Percentiles rank a stretch among this genome's conserved stretches.
Conservation (phyloP, 2,797 vertebrate genomes). For the Phoeniculus purpureus region DNA sequence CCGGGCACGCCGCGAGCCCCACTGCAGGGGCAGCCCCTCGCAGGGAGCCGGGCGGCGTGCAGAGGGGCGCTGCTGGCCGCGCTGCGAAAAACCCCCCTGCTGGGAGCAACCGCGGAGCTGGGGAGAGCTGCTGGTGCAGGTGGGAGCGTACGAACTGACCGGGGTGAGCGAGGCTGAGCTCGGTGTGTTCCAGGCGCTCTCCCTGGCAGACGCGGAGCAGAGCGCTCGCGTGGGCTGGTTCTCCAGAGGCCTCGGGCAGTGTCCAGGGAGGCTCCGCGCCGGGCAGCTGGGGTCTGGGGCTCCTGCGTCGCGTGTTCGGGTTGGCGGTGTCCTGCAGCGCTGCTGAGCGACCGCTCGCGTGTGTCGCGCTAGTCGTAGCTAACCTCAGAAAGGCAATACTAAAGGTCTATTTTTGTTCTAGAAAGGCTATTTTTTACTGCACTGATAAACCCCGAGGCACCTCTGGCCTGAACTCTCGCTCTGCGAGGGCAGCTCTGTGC, state of each 20-base stretch:
- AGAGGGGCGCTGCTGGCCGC: neutral
- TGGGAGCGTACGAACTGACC: neutral
- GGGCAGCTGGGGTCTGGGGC: constrained; percentile 44
- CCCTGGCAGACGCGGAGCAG: neutral
- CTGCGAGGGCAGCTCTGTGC: constrained; percentile 68
- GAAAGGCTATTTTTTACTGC: constrained; percentile 82
- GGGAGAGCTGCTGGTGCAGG: neutral
- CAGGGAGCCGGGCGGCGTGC: neutral
- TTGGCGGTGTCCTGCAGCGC: constrained; percentile 76
- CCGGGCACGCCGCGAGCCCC: rapidly evolving
- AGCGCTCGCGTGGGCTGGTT: constrained; percentile 14
- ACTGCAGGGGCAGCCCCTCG: neutral
- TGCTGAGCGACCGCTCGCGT: constrained; percentile 74
- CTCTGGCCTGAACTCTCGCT: constrained; percentile 73
- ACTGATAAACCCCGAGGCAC: constrained; percentile 77
- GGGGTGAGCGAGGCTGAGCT: neutral
- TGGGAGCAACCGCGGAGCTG: neutral
- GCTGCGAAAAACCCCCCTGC: rapidly evolving
- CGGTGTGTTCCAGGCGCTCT: neutral
- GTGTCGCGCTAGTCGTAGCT: constrained; percentile 70
- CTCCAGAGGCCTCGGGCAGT: constrained; percentile 37
- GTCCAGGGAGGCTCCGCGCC: constrained; percentile 25
- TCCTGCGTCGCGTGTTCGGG: constrained; percentile 66
- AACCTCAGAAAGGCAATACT: constrained; percentile 84
- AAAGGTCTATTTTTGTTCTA: constrained; percentile 80